Evolutionary conservation across 2,113 vertebrate genomes (phyloP).

Genomic region (Brienomyrus brachyistius): DNA sequence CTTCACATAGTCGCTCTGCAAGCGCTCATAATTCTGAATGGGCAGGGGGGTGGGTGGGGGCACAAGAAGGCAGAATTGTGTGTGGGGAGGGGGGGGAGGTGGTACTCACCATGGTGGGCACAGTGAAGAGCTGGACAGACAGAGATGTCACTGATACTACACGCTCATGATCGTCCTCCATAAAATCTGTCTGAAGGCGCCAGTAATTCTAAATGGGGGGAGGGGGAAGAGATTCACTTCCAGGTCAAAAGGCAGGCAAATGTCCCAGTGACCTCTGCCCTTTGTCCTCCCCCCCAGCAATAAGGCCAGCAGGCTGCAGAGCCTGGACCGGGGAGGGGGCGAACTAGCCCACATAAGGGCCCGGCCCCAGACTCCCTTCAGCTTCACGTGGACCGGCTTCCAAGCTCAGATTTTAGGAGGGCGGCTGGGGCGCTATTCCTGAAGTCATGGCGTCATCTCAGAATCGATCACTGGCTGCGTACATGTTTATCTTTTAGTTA

Average conservation of each 20-base stretch:
- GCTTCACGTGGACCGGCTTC: not conserved
- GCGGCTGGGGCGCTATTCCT: not conserved
- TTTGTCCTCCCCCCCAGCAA: not conserved
- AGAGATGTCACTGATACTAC: slow-evolving; percentile 95
- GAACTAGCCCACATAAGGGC: not conserved
- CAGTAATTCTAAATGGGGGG: slow-evolving; percentile 93
- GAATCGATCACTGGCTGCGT: not conserved
- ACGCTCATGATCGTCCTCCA: slow-evolving; percentile 98
- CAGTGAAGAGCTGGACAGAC: slow-evolving; percentile 98
- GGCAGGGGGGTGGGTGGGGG: slow-evolving; percentile 59
- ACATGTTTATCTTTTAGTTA: not conserved
- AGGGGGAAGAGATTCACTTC: slow-evolving; percentile 77
- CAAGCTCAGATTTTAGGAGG: slow-evolving; percentile 6
- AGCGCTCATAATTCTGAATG: slow-evolving; percentile 84
- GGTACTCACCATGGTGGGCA: slow-evolving; percentile 95
- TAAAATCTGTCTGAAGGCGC: slow-evolving; percentile 98
- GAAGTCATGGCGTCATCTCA: not conserved
- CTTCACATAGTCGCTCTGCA: slow-evolving; percentile 95
- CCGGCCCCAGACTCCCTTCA: not conserved
- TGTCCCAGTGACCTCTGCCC: not conserved
- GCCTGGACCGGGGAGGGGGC: not conserved
- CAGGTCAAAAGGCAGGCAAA: slow-evolving; percentile 58
- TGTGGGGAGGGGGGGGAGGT: slow-evolving; percentile 57
- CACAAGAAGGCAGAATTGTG: slow-evolving; percentile 36
- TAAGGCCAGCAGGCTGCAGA: not conserved